These are phyloP conservation scores for Abrostola tripartita DNA, from an alignment of 2,888 invertebrate genomes.

Conservation along the genomic window DNA sequence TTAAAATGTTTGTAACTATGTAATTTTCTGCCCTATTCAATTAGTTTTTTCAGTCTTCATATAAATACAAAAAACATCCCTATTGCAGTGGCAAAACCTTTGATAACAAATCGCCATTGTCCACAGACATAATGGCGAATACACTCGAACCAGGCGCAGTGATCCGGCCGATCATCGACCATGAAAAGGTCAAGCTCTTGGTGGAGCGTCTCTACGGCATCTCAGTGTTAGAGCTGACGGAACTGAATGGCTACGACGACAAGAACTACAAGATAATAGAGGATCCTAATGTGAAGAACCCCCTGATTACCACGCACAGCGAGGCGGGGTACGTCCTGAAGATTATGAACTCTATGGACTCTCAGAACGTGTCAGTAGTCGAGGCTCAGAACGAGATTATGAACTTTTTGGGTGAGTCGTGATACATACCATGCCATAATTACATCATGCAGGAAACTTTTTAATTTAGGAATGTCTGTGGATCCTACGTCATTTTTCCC, in stretches of 20 bases:
- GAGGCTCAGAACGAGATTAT: conserved; percentile 93
- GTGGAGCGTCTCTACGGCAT: conserved; percentile 90
- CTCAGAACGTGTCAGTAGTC: conserved; percentile 90
- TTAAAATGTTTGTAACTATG: no score
- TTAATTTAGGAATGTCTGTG: neutral
- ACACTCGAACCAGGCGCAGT: conserved; percentile 86
- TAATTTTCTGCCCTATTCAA: no score
- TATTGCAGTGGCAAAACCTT: no score
- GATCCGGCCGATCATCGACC: conserved; percentile 88
- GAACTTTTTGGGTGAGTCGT: conserved; percentile 90
- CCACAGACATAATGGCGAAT: conserved; percentile 63
- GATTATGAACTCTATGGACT: conserved; percentile 94
- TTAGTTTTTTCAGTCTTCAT: no score
- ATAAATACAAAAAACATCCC: no score
- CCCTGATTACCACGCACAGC: conserved; percentile 86
- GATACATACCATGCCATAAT: neutral
- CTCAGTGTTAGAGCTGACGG: conserved; percentile 85
- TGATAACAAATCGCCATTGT: conserved; percentile 1
- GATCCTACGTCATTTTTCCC: neutral
- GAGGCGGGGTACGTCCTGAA: conserved; percentile 93
- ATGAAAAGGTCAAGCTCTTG: conserved; percentile 85
- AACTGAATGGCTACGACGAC: conserved; percentile 94
- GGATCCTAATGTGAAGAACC: conserved; percentile 88
- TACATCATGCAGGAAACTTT: neutral
- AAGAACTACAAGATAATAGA: conserved; percentile 91